Conservation (phyloP, 2,888 invertebrate species). For the Tachystola acroxantha region DNA sequence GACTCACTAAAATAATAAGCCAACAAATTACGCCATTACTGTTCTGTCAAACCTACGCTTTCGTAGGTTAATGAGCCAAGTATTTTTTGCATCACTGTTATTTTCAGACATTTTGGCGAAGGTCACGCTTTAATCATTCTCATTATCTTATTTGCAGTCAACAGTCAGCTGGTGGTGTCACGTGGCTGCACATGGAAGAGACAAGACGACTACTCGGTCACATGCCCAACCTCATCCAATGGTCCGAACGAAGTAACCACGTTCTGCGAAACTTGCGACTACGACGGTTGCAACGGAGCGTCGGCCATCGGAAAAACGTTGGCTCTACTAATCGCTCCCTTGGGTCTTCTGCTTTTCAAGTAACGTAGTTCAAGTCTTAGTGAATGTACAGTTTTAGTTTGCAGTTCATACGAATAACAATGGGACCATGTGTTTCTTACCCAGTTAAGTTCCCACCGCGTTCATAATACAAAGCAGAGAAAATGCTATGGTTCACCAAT, state of each 20-base stretch:
- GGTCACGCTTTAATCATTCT: background rate
- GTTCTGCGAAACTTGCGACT: constrained; percentile 83
- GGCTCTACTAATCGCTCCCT: constrained; percentile 57
- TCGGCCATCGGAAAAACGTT: constrained; percentile 60
- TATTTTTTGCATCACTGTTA: background rate
- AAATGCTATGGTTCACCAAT: background rate
- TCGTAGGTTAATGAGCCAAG: constrained; percentile 6
- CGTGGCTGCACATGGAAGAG: constrained; percentile 80
- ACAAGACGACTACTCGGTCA: constrained; percentile 67
- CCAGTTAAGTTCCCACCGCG: constrained; percentile 22
- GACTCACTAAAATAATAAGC: too few relatives aligned
- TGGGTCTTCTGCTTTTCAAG: constrained; percentile 60
- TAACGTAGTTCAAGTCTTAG: constrained; percentile 26
- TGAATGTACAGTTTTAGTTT: constrained; percentile 12
- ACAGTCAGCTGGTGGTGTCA: constrained; percentile 65
- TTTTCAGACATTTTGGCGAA: background rate
- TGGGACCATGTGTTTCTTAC: constrained; percentile 15
- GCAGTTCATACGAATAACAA: constrained; percentile 1
- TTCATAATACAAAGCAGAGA: background rate
- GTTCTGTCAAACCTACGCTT: background rate
- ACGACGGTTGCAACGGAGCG: constrained; percentile 82
- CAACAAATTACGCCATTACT: background rate
- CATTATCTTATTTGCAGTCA: constrained; percentile 57
- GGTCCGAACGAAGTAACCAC: constrained; percentile 72
- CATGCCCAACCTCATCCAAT: constrained; percentile 67